These are phyloP conservation scores for Callocephalon fimbriatum DNA, from an alignment of 2,113 vertebrate species.

Conservation along the genomic window DNA sequence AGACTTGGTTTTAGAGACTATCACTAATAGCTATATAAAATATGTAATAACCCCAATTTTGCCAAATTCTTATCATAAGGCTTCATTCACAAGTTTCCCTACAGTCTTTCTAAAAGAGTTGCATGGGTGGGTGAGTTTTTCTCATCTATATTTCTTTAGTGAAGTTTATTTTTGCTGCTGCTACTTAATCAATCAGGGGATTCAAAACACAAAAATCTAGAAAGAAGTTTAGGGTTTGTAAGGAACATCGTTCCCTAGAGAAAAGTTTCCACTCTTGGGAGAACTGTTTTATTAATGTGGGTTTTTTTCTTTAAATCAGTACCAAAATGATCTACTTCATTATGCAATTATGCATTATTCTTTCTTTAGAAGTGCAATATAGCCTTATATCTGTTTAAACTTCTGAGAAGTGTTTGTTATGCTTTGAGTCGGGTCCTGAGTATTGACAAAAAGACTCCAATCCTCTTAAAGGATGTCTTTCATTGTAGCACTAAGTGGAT, in stretches of 20 bases:
- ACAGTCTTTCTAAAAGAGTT: neutral
- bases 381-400: neutral
- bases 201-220: neutral
- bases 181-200: neutral
- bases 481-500: neutral
- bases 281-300: neutral
- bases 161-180: neutral
- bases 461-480: neutral
- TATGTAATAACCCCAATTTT: neutral
- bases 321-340: neutral
- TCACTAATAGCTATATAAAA: neutral
- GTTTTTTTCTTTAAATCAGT: neutral
- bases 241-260: neutral
- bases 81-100: neutral
- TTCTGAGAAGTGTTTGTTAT: neutral
- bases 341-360: neutral
- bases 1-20: neutral
- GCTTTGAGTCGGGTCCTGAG: neutral
- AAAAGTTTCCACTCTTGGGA: neutral
- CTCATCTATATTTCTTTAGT: neutral
- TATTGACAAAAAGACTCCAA: neutral
- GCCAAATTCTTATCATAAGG: neutral
- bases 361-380: neutral
- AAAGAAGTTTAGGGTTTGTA: neutral
- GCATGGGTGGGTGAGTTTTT: rapidly evolving